These are phyloP conservation scores for Hylyphantes graminicola DNA, from an alignment of 1,140 invertebrate species.

Conservation along the genomic window DNA sequence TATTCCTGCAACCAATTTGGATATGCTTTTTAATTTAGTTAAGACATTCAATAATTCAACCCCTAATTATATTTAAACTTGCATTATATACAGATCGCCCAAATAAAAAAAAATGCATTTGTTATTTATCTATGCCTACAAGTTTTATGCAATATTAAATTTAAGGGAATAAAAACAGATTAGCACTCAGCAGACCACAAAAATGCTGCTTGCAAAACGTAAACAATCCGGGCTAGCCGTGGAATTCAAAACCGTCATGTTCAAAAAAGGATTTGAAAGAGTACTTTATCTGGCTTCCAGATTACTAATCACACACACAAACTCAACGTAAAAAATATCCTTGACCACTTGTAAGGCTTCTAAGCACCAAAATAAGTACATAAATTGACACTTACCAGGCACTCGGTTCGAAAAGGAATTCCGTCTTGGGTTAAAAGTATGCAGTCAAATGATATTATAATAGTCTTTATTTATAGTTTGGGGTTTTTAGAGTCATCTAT, in stretches of 20 bases:
- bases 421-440: background rate
- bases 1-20: no score
- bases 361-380: slow-evolving; percentile 5
- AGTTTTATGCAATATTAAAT: background rate
- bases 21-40: no score
- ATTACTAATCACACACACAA: background rate
- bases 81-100: no score
- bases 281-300: slow-evolving; percentile 23
- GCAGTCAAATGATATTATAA: slow-evolving; percentile 5
- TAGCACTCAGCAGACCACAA: background rate
- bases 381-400: slow-evolving; percentile 32
- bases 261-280: background rate
- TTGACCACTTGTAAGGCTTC: slow-evolving; percentile 18
- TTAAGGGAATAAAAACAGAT: background rate
- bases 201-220: background rate
- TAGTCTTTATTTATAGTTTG: background rate
- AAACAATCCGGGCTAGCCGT: background rate
- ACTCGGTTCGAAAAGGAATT: slow-evolving; percentile 6
- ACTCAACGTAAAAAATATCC: background rate
- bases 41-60: no score
- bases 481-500: background rate
- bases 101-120: background rate
- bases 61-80: no score
- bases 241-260: background rate
- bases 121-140: background rate